phyloP scores from a whole-genome alignment of 2,797 vertebrate genomes.

The Thunnus albacares region DNA sequence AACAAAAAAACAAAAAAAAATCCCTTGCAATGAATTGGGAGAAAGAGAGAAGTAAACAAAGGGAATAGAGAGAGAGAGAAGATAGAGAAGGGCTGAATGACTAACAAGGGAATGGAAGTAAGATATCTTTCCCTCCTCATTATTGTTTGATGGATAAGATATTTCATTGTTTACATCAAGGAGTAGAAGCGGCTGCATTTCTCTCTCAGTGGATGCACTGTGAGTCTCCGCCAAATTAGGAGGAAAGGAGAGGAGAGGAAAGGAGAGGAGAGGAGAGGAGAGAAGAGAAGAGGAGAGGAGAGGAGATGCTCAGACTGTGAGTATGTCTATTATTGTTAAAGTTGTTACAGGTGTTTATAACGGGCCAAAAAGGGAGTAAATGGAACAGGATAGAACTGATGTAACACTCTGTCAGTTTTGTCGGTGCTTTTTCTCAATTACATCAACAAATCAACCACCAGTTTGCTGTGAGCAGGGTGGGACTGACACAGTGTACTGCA shows the following conservation, averaged over 20 bases:
- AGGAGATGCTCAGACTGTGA: constrained; percentile 1
- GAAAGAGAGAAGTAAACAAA: background rate
- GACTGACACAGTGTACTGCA: background rate
- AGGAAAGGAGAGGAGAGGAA: constrained; percentile 4
- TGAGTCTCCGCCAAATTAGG: constrained; percentile 8
- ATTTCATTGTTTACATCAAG: constrained; percentile 10
- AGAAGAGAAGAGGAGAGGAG: constrained; percentile 1
- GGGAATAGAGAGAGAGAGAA: background rate
- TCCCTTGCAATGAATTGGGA: background rate
- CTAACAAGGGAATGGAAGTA: constrained; percentile 13
- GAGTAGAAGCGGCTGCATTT: constrained; percentile 6
- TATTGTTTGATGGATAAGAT: background rate
- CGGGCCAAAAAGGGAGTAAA: background rate
- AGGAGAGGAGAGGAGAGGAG: constrained; percentile 5
- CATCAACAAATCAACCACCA: constrained; percentile 20
- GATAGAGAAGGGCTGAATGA: constrained; percentile 5
- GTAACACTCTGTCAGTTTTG: background rate
- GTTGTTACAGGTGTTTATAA: background rate
- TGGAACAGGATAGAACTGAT: background rate
- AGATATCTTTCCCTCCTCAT: background rate
- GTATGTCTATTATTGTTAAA: background rate
- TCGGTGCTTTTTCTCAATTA: constrained; percentile 3
- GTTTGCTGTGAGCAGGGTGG: constrained; percentile 4
- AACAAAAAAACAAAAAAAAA: background rate
- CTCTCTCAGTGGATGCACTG: background rate